Conservation (phyloP, 1,140 invertebrate species). For the Hyles euphorbiae region DNA sequence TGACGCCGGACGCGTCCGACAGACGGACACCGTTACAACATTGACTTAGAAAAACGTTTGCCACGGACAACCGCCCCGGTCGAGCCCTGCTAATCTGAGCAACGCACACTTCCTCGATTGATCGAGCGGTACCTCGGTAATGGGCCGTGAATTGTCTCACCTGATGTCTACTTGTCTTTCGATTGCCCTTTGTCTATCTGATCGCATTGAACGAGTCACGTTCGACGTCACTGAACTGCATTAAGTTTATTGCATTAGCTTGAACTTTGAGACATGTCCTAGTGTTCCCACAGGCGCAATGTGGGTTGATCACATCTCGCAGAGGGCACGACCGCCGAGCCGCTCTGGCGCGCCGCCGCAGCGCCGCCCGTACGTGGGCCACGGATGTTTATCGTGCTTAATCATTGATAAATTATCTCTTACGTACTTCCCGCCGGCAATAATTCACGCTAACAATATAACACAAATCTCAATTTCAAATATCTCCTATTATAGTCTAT, state of each 20-base stretch:
- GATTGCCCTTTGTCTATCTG: conserved; percentile 11
- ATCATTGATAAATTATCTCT: conserved; percentile 50
- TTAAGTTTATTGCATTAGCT: conserved; percentile 1
- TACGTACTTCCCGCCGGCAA: conserved; percentile 12
- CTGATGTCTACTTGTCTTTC: conserved; percentile 19
- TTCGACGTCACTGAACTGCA: conserved; percentile 6
- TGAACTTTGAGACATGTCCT: background rate
- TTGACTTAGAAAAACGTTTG: conserved; percentile 74
- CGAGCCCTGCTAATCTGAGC: conserved; percentile 25
- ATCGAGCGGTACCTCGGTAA: conserved; percentile 34
- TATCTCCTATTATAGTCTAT: too few relatives aligned
- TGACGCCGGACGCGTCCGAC: conserved; percentile 65
- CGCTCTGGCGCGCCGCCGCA: conserved; percentile 23
- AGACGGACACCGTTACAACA: conserved; percentile 65
- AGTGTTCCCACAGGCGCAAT: conserved; percentile 49
- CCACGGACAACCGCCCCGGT: conserved; percentile 45
- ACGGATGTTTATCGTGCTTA: conserved; percentile 47
- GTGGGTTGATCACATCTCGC: conserved; percentile 48
- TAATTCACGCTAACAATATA: background rate
- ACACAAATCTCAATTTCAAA: too few relatives aligned
- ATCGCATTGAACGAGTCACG: conserved; percentile 16
- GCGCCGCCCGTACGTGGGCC: conserved; percentile 36
- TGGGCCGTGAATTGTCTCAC: conserved; percentile 28
- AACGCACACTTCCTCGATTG: conserved; percentile 41
- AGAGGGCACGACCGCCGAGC: conserved; percentile 49